Evolutionary conservation across 1,140 invertebrate genomes (phyloP).

Genomic region (Macrosteles quadrilineatus): DNA sequence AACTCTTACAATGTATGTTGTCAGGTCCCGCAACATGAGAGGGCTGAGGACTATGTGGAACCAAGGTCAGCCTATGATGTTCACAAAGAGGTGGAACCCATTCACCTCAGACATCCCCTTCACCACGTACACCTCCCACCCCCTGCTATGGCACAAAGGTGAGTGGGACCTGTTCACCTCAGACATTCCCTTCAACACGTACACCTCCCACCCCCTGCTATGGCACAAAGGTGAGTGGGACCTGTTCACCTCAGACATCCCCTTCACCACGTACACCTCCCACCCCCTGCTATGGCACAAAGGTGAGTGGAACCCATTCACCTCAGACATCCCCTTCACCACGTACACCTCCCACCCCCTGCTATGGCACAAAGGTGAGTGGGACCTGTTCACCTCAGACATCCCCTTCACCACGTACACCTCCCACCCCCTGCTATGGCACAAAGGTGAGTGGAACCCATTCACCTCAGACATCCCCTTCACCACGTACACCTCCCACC

Average conservation of each 20-base stretch:
- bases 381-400: neutral
- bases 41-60: constrained; percentile 79
- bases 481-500: neutral
- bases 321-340: constrained; percentile 71
- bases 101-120: constrained; percentile 77
- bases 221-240: neutral
- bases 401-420: neutral
- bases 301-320: constrained; percentile 80
- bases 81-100: constrained; percentile 82
- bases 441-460: neutral
- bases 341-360: constrained; percentile 81
- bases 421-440: neutral
- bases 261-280: neutral
- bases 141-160: constrained; percentile 78
- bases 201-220: neutral
- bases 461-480: neutral
- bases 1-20: no score
- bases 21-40: constrained; percentile 66
- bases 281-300: neutral
- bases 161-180: constrained; percentile 33
- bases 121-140: constrained; percentile 77
- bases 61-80: constrained; percentile 63
- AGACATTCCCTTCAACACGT: neutral
- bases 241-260: neutral
- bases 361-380: constrained; percentile 71